These are phyloP conservation scores for Eumeta japonica DNA, from an alignment of 1,140 invertebrate genomes.

Conservation along the genomic window DNA sequence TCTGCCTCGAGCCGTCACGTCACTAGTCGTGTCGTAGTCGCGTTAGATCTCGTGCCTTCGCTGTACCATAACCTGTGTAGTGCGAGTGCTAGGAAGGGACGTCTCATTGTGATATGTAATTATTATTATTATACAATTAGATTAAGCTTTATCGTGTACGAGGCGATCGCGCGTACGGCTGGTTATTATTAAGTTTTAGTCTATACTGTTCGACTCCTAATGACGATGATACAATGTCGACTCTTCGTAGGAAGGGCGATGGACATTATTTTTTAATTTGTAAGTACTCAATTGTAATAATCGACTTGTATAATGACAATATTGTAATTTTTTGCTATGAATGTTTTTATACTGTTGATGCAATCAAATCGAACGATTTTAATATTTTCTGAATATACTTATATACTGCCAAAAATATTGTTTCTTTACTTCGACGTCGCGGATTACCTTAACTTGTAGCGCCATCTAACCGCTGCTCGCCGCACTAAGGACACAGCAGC, in stretches of 20 bases:
- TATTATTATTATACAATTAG: conserved; percentile 57
- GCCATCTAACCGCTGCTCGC: no score
- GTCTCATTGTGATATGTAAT: conserved; percentile 58
- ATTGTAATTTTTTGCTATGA: conserved; percentile 44
- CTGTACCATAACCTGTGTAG: conserved; percentile 36
- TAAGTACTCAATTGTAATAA: conserved; percentile 48
- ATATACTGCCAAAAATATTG: no score
- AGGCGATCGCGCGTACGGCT: conserved; percentile 40
- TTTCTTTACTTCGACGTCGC: no score
- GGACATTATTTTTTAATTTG: conserved; percentile 33
- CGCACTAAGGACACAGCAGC: no score
- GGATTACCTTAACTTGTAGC: no score
- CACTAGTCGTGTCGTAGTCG: no score
- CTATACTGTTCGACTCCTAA: no score
- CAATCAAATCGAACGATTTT: conserved; percentile 44
- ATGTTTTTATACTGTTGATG: conserved; percentile 37
- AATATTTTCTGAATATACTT: conserved; percentile 58
- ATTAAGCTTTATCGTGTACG: conserved; percentile 54
- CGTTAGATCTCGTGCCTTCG: conserved; percentile 53
- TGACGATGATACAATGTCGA: no score
- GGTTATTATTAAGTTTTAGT: conserved; percentile 43
- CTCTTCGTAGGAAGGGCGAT: no score
- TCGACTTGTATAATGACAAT: conserved; percentile 41
- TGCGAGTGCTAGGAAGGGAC: conserved; percentile 43
- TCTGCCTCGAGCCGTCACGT: no score